Evolutionary conservation across 2,797 vertebrate genomes (phyloP).

Genomic region (Schizopygopsis pylzovi): DNA sequence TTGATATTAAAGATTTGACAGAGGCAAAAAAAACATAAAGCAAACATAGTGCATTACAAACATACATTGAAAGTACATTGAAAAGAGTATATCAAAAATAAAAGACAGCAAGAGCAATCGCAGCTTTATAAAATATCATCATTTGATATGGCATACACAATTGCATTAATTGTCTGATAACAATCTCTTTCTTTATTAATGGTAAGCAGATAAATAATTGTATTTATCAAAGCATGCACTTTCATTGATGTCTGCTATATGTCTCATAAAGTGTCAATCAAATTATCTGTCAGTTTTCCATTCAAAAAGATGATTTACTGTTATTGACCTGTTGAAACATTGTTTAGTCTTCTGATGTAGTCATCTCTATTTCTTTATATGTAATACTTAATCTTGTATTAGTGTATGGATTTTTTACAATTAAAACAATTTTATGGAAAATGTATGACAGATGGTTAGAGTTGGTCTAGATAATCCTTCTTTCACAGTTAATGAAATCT

Average conservation of each 20-base stretch:
- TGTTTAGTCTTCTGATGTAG: neutral
- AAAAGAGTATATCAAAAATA: neutral
- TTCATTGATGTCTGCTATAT: conserved; percentile 2
- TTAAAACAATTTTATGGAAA: neutral
- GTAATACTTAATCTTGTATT: neutral
- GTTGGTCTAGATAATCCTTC: neutral
- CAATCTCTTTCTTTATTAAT: neutral
- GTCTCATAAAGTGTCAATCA: neutral
- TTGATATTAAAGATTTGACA: neutral
- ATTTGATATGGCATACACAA: neutral
- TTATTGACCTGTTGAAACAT: neutral
- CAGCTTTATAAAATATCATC: neutral
- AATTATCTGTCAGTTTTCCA: neutral
- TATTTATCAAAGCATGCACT: conserved; percentile 10
- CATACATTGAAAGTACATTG: neutral
- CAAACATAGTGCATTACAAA: neutral
- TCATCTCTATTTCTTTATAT: neutral
- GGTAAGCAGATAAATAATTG: neutral
- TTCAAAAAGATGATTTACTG: neutral
- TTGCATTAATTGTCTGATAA: neutral
- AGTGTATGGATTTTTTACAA: neutral
- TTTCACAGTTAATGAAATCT: conserved; percentile 5
- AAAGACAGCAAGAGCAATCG: neutral
- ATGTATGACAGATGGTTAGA: neutral
- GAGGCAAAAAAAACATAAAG: neutral